phyloP scores from a whole-genome alignment of 1,140 invertebrate species.

The Phenacoccus solenopsis region DNA sequence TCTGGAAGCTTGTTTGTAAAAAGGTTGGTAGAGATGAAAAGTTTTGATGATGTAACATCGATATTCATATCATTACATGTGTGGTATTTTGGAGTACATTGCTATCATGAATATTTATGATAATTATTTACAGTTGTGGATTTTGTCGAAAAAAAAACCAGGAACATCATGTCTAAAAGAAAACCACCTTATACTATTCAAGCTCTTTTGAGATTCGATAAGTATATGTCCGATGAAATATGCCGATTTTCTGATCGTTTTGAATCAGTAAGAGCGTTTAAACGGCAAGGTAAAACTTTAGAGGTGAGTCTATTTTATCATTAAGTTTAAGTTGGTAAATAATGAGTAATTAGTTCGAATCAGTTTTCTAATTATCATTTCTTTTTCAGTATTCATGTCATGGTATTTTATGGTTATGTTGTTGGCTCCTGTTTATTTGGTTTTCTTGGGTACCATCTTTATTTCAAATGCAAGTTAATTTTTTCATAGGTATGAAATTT shows the following conservation, averaged over 20 bases:
- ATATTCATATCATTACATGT: too few species aligned
- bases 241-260: not conserved
- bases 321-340: not conserved
- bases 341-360: too few species aligned
- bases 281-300: not conserved
- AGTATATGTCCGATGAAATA: not conserved
- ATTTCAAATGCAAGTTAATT: slow-evolving; percentile 70
- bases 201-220: not conserved
- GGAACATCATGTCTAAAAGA: not conserved
- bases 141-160: too few species aligned
- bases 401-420: slow-evolving; percentile 71
- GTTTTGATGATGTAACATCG: too few species aligned
- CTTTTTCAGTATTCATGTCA: slow-evolving; percentile 65
- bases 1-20: too few species aligned
- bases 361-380: not conserved
- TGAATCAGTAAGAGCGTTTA: not conserved
- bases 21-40: too few species aligned
- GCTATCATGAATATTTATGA: too few species aligned
- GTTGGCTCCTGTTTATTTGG: slow-evolving; percentile 60
- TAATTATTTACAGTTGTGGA: too few species aligned
- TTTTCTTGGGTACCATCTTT: slow-evolving; percentile 46
- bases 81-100: too few species aligned
- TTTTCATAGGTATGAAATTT: slow-evolving; percentile 55
- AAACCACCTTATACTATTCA: not conserved
- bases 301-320: not conserved